Percentiles rank a stretch among this genome's conserved stretches.
Evolutionary conservation across 2,888 invertebrate genomes (phyloP).

Genomic region (Congeria kusceri): DNA sequence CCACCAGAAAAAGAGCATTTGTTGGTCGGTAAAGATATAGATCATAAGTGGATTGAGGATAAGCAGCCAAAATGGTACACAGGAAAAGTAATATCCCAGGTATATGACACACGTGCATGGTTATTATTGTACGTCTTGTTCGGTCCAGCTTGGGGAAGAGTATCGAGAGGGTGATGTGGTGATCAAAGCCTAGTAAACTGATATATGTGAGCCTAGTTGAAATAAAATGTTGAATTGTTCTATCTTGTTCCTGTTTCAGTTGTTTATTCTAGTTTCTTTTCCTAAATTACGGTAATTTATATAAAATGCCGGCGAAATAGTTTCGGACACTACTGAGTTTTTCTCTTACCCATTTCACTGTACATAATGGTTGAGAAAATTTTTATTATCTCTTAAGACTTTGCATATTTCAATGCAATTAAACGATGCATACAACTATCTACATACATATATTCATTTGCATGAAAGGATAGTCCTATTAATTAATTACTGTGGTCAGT

Average conservation of each 20-base stretch:
- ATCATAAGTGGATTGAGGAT: constrained; percentile 20
- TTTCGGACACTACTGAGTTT: too few species aligned
- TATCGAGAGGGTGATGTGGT: constrained; percentile 17
- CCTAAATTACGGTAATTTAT: too few species aligned
- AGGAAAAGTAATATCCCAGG: constrained; percentile 32
- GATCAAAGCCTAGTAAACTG: neutral
- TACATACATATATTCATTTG: too few species aligned
- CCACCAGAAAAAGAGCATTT: constrained; percentile 17
- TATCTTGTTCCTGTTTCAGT: neutral
- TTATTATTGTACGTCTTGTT: neutral
- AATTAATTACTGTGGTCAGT: too few species aligned
- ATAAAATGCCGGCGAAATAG: too few species aligned
- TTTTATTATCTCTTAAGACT: too few species aligned
- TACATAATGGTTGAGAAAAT: too few species aligned
- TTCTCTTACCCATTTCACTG: too few species aligned
- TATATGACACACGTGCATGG: neutral
- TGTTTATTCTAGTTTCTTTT: neutral
- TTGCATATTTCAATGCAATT: too few species aligned
- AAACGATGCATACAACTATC: too few species aligned
- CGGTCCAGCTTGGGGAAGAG: constrained; percentile 5
- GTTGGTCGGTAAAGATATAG: constrained; percentile 25
- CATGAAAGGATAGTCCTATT: too few species aligned
- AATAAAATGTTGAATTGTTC: neutral
- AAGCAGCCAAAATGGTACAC: constrained; percentile 23
- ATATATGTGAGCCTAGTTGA: neutral